Base-by-base conservation (phyloP, 1,140 invertebrate genomes). In the Carposina sasakii region DNA sequence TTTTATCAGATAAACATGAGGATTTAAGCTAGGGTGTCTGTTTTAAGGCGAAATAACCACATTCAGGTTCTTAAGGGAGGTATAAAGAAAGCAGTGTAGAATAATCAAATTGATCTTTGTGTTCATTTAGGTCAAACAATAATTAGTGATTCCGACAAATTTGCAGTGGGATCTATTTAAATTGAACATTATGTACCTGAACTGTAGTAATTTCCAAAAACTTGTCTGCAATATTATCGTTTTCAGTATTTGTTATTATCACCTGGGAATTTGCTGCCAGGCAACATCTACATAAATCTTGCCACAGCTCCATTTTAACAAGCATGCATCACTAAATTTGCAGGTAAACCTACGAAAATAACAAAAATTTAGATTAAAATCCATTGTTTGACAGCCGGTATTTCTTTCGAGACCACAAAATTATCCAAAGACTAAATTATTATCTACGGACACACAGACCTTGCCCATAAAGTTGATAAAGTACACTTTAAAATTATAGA, bases 251-350 rank as follows among this genome's bases (percentile, higher is more conserved):
- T 33, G 76, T 60, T 49, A 85, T 54, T 62, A 72, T 74, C 59
- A 81, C 71, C 52, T 72, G 60, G 21, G 69, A 59, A 63, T 81
- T 57, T 26, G 76, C 71, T 33, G 71, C 67, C 36, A 86, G 62
- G 54, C 84, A 86, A 55, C 76, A 78, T 19, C 84, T 71, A 62
- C 84, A 86, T 28, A 83, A 69, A 65, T 76, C 67, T n/a, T 71
- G 63, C 75, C 76, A 85, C 44, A 71, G 72, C 59, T 81, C 77
- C 81, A 85, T 83, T 47, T 82, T 59, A 68, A 53, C 68, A 63
- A 23, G 53, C 48, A 53, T 55, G 47, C 59, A 53, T 79, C 56
- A 72, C 71, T 62, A 70, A 65, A 43, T 60, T 55, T 31, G 63
- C 60, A 57, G 53, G 54, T 63, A 64, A 72, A 66, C 55, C 54